Conservation (phyloP, 2,113 vertebrate genomes). For the Scortum barcoo region DNA sequence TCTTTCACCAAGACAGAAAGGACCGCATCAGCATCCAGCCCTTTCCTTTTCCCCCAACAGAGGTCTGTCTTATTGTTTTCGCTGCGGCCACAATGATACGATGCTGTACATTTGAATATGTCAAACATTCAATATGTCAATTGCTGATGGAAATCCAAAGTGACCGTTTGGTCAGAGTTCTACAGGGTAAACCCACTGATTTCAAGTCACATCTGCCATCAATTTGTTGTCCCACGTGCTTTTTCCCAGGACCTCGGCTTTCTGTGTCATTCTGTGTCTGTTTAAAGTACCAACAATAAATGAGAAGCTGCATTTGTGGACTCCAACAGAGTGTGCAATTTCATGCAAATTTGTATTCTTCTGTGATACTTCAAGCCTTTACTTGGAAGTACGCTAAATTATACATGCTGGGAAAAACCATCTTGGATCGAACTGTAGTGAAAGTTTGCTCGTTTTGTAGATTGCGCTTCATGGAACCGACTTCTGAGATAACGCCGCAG, state of each 20-base stretch:
- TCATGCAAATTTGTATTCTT: slow-evolving; percentile 30
- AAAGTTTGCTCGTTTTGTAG: neutral
- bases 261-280: slow-evolving; percentile 41
- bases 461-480: neutral
- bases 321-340: slow-evolving; percentile 35
- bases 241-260: slow-evolving; percentile 30
- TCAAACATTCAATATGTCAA: slow-evolving; percentile 42
- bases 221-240: slow-evolving; percentile 30
- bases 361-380: slow-evolving; percentile 28
- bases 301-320: slow-evolving; percentile 8
- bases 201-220: slow-evolving; percentile 51
- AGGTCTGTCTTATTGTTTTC: slow-evolving; percentile 51
- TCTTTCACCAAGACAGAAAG: slow-evolving; percentile 51
- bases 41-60: slow-evolving; percentile 17
- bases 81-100: neutral
- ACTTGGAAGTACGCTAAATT: slow-evolving; percentile 17
- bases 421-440: slow-evolving; percentile 11
- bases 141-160: slow-evolving; percentile 45
- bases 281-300: slow-evolving; percentile 22
- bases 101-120: slow-evolving; percentile 30
- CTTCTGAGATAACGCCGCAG: neutral
- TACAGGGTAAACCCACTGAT: neutral
- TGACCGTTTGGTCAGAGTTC: slow-evolving; percentile 28
- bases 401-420: slow-evolving; percentile 10
- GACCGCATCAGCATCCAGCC: slow-evolving; percentile 42